Percentiles rank a stretch among this genome's conserved stretches.
These are phyloP conservation scores for Venustaconcha ellipsiformis DNA, from an alignment of 1,140 invertebrate genomes.

Conservation along the genomic window DNA sequence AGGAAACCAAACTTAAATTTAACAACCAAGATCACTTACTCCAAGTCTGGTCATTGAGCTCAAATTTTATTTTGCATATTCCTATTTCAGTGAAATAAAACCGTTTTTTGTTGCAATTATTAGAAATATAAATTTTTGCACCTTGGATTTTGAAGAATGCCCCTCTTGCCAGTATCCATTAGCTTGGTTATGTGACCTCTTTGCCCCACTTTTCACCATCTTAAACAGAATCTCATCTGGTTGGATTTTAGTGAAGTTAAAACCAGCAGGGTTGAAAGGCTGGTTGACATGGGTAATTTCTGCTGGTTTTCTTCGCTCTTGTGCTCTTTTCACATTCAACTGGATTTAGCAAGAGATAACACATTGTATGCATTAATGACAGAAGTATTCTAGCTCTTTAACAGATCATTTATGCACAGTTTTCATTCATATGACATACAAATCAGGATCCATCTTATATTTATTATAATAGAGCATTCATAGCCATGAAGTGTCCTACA, in stretches of 20 bases:
- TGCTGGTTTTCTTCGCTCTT: conserved; percentile 75
- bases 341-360: conserved; percentile 51
- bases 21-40: too few species aligned
- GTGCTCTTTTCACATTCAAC: conserved; percentile 76
- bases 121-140: too few species aligned
- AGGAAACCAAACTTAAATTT: too few species aligned
- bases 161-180: too few species aligned
- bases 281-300: conserved; percentile 73
- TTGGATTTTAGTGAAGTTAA: conserved; percentile 79
- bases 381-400: neutral
- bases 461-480: neutral
- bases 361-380: too few species aligned
- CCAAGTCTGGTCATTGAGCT: too few species aligned
- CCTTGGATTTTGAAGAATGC: too few species aligned
- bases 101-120: too few species aligned
- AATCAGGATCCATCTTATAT: neutral
- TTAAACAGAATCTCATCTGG: conserved; percentile 74
- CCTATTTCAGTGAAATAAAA: too few species aligned
- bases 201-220: conserved; percentile 34
- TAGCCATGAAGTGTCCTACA: neutral
- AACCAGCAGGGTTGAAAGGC: conserved; percentile 74
- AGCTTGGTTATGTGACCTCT: too few species aligned
- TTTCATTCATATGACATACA: neutral
- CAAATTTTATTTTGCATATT: too few species aligned
- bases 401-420: neutral